Evolutionary conservation across 1,140 invertebrate species (phyloP).

Genomic region (Mylabris phalerata): DNA sequence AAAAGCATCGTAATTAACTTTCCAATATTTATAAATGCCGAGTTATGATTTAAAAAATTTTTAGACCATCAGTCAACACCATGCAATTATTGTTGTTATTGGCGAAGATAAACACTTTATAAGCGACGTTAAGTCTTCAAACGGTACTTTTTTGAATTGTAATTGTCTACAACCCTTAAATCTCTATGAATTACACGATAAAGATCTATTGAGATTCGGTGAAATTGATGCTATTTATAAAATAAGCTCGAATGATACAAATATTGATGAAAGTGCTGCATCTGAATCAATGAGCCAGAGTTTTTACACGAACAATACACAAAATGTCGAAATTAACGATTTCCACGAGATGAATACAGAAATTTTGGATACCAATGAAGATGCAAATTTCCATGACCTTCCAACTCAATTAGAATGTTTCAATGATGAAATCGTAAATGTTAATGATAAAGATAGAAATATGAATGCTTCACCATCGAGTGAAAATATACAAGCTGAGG

Average conservation of each 20-base stretch:
- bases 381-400: slow-evolving; percentile 3
- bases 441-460: neutral
- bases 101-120: slow-evolving; percentile 30
- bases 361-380: slow-evolving; percentile 3
- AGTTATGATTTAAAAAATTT: slow-evolving; percentile 11
- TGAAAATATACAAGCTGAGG: no score
- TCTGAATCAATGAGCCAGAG: slow-evolving; percentile 19
- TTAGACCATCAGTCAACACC: slow-evolving; percentile 34
- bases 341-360: neutral
- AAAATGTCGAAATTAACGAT: slow-evolving; percentile 12
- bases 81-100: slow-evolving; percentile 32
- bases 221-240: slow-evolving; percentile 21
- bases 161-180: slow-evolving; percentile 24
- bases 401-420: slow-evolving; percentile 2
- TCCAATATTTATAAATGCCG: slow-evolving; percentile 2
- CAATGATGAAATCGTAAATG: neutral
- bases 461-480: no score
- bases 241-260: no score
- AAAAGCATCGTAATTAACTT: slow-evolving; percentile 27
- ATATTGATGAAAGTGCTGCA: neutral
- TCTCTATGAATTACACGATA: slow-evolving; percentile 27
- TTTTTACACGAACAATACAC: slow-evolving; percentile 22
- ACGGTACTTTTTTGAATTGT: slow-evolving; percentile 31
- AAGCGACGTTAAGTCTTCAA: slow-evolving; percentile 34
- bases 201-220: slow-evolving; percentile 25